Percentiles rank a stretch among this genome's conserved stretches.
phyloP scores from a whole-genome alignment of 2,888 invertebrate species.

The Pseudanteris insignis region DNA sequence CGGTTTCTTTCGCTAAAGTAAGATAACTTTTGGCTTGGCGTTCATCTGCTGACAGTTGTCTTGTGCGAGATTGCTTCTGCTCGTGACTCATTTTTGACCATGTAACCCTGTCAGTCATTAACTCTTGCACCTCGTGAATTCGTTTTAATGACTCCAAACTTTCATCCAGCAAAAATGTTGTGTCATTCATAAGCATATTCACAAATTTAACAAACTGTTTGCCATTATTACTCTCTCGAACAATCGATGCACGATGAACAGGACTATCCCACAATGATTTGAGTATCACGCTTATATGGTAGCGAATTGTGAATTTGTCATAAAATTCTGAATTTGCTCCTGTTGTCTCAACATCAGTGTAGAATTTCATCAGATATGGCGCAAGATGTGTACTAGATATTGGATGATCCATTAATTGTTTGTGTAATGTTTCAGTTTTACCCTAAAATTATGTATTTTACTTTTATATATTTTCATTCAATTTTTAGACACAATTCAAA shows the following conservation, averaged over 20 bases:
- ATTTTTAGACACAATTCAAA: too few relatives aligned
- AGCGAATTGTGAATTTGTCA: conserved; percentile 98
- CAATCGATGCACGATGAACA: conserved; percentile 84
- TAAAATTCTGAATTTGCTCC: conserved; percentile 99
- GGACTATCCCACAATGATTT: conserved; percentile 96
- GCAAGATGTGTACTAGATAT: conserved; percentile 84
- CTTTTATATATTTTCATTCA: background rate
- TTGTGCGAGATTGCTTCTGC: conserved; percentile 77
- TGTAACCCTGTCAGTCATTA: conserved; percentile 76
- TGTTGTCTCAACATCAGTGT: conserved; percentile 97
- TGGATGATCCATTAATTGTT: conserved; percentile 87
- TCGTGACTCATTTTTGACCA: conserved; percentile 76
- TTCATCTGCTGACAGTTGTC: conserved; percentile 86
- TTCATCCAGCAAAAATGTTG: conserved; percentile 95
- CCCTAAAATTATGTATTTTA: conserved; percentile 48
- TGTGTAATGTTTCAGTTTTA: conserved; percentile 71
- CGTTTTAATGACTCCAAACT: conserved; percentile 90
- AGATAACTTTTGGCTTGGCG: conserved; percentile 89
- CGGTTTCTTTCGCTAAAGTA: conserved; percentile 92
- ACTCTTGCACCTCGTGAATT: conserved; percentile 87
- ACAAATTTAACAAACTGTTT: conserved; percentile 96
- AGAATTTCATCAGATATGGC: conserved; percentile 95
- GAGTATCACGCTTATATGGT: conserved; percentile 96
- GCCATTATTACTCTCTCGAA: conserved; percentile 89
- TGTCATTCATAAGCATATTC: conserved; percentile 98